These are phyloP conservation scores for Cetonia aurata DNA, from an alignment of 2,888 invertebrate species.

Conservation along the genomic window DNA sequence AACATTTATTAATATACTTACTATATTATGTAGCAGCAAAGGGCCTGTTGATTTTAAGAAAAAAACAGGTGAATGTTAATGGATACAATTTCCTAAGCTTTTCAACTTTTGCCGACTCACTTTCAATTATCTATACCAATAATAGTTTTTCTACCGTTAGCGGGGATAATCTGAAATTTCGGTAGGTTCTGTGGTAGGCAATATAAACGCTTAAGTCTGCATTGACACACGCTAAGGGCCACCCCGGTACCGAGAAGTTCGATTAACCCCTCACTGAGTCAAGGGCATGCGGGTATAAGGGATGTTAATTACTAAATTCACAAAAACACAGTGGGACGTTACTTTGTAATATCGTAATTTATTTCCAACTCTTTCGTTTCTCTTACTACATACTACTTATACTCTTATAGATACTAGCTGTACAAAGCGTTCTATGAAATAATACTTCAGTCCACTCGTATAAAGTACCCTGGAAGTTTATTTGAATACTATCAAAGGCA, in stretches of 20 bases:
- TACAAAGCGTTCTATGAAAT: constrained; percentile 28
- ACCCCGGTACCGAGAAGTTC: constrained; percentile 45
- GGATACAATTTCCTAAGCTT: not conserved
- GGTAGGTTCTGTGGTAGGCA: not conserved
- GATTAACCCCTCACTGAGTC: constrained; percentile 56
- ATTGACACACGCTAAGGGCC: constrained; percentile 40
- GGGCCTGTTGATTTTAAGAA: not conserved
- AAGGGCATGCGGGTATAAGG: constrained; percentile 56
- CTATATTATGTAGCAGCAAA: not conserved
- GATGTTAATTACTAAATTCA: constrained; percentile 57
- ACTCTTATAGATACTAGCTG: constrained; percentile 23
- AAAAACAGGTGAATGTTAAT: not conserved
- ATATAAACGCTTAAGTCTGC: constrained; percentile 33
- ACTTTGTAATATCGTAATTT: constrained; percentile 54
- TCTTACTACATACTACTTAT: not conserved
- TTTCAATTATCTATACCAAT: constrained; percentile 29
- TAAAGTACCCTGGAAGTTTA: constrained; percentile 24
- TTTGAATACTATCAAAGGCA: constrained; percentile 38
- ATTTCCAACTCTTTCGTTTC: constrained; percentile 46
- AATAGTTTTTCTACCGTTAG: constrained; percentile 36
- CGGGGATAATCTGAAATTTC: constrained; percentile 9
- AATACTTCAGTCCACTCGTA: constrained; percentile 36
- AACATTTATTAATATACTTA: too few species aligned
- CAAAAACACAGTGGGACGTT: constrained; percentile 57
- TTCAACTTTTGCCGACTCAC: constrained; percentile 1